Evolutionary conservation across 2,797 vertebrate genomes (phyloP), one percentile per base, ranked within the genome.

Genomic region (Antrozous pallidus): DNA sequence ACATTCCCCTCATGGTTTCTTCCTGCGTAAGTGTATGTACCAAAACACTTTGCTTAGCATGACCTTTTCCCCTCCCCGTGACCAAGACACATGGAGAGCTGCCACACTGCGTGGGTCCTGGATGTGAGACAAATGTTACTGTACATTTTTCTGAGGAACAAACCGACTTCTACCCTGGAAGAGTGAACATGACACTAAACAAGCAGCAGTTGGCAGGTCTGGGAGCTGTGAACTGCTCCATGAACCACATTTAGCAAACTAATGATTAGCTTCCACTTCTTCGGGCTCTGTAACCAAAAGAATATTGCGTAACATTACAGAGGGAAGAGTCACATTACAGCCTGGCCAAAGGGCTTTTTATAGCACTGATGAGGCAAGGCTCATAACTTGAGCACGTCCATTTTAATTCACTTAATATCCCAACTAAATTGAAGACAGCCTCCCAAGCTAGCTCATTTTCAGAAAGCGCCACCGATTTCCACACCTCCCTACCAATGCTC

Each of bases 161-260:
- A 91, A 75, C 79, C 31, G 63, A 88, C 80, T 88, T 91, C 87
- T 56, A 90, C 83, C 81, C 96, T 91, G 93, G 73, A 94, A 92
- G 82, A 88, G 70, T 38, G 78, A 92, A 73, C 85, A 75, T 42
- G 77, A 94, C 63, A 70, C 56, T 71, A 90, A 79, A 93, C 54
- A 90, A 93, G 96, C 89, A 90, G 96, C 82, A 93, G 81, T 51
- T 95, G 96, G 91, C 88, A 97, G 92, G 87, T 94, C 93, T 94
- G 88, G 85, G 81, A 95, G 94, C 58, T 73, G 77, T 90, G 94
- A 94, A 91, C 93, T 95, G 65, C 93, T 96, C 89, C 83, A 73
- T 42, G 84, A 96, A 97, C 93, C 96, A 95, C 97, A 97, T 97
- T 97, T 96, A 97, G 97, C 91, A 97, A 96, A 93, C 95, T 94